Conservation (phyloP, 2,113 vertebrate genomes). For the Clarias macrocephalus region DNA sequence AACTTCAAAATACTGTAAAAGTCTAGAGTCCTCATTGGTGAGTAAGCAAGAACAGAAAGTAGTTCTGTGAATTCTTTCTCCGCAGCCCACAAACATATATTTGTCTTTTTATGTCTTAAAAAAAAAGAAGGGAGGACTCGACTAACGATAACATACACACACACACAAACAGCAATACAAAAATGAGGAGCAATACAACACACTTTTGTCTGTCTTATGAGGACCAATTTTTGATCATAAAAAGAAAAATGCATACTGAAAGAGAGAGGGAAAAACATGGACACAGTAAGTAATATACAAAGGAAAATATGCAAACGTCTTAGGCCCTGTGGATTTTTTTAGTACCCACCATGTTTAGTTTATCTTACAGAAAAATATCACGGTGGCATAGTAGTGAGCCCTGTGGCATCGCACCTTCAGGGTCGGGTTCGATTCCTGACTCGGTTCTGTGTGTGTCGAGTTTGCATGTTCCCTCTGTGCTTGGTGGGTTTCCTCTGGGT, state of each 20-base stretch:
- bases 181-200: not conserved
- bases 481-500: too few species aligned
- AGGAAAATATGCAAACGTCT: too few species aligned
- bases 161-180: slow-evolving; percentile 10
- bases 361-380: too few species aligned
- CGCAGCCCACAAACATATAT: slow-evolving; percentile 13
- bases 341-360: too few species aligned
- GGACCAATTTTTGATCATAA: not conserved
- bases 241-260: not conserved
- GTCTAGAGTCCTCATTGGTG: not conserved
- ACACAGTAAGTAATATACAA: too few species aligned
- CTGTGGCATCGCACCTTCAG: too few species aligned
- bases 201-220: not conserved
- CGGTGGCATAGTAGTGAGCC: too few species aligned
- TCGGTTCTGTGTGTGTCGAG: too few species aligned
- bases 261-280: not conserved
- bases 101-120: slow-evolving; percentile 10
- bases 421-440: too few species aligned
- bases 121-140: not conserved
- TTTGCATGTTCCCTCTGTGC: too few species aligned
- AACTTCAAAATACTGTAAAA: not conserved
- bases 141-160: not conserved
- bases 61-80: slow-evolving; percentile 13
- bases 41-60: not conserved
- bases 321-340: too few species aligned